A percentile compares a stretch with the other conserved stretches of the same genome.
Evolutionary conservation across 2,888 invertebrate species (phyloP).

Genomic region (Allophyes oxyacanthae): DNA sequence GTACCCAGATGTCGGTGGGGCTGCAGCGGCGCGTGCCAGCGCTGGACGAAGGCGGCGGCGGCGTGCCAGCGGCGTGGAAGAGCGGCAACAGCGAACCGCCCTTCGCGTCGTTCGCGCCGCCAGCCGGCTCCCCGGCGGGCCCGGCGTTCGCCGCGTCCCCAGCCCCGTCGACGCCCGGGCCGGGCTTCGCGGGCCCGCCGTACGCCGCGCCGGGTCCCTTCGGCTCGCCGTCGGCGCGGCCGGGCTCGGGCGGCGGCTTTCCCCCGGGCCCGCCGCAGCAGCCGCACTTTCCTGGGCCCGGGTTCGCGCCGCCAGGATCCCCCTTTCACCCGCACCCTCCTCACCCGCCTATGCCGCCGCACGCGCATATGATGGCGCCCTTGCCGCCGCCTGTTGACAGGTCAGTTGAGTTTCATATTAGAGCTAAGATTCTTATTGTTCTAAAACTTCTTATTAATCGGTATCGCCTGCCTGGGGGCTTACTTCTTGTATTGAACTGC

Average conservation of each 20-base stretch:
- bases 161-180: constrained; percentile 93
- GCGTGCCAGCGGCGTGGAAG: constrained; percentile 92
- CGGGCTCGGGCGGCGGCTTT: constrained; percentile 95
- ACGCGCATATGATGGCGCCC: constrained; percentile 87
- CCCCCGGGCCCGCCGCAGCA: constrained; percentile 92
- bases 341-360: constrained; percentile 95
- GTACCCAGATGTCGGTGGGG: constrained; percentile 91
- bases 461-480: too few relatives aligned
- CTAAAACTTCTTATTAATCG: too few relatives aligned
- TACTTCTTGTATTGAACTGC: too few relatives aligned
- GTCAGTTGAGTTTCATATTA: constrained; percentile 79
- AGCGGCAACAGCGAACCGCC: constrained; percentile 89
- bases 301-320: constrained; percentile 93
- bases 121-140: constrained; percentile 93
- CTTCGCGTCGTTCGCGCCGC: constrained; percentile 94
- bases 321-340: constrained; percentile 95
- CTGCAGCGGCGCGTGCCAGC: constrained; percentile 94
- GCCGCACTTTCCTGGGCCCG: constrained; percentile 92
- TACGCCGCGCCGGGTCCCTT: constrained; percentile 92
- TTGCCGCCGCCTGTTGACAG: constrained; percentile 94
- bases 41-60: constrained; percentile 84
- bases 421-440: not conserved
- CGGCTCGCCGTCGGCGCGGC: constrained; percentile 90
- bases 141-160: constrained; percentile 92
- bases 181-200: constrained; percentile 91